Base-by-base conservation (phyloP, 2,113 vertebrate species). In the Cynocephalus volans region DNA sequence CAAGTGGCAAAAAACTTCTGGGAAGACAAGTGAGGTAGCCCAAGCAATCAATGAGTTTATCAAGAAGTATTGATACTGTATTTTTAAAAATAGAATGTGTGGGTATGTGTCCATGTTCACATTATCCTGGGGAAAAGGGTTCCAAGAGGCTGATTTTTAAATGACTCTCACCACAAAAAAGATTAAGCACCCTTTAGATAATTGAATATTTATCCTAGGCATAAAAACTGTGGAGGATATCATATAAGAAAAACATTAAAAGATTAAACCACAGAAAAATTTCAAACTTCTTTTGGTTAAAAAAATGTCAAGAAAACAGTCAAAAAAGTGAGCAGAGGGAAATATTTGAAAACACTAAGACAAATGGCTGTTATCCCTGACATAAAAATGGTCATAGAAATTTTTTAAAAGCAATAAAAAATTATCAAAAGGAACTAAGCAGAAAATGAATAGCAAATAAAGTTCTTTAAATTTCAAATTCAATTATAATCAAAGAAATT, bases 361-460 rank as follows among this genome's bases (percentile, higher is more conserved):
- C 48, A 89, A 54, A 88, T 18, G n/a, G 52, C 18, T 95, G 4
- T 52, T 81, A 81, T 65, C 7, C 12, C 24, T 73, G 41, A n/a
- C 21, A 72, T 85, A 79, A 86, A 96, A 86, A 58, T 60, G 21
- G 21, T 36, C 36, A 77, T 5, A 91, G 24, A 80, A 76, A 77
- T 67, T 31, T 92, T 95, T 73, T 50, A 52, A 75, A 64, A 58
- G 15, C 36, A 92, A 77, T 52, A 23, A 36, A 48, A 95, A 87
- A 60, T 15, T 65, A 56, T 62, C 76, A 48, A 81, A 15, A 86
- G 1, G 26, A 52, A 77, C 73, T 50, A 81, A 75, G 36, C 23
- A 92, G 31, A 97, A 96, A 96, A 48, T 70, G 6, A 95, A 82
- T 33, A 81, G 19, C 21, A 90, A 69, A 79, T 50, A 18, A 90